Percentiles rank a stretch among this genome's conserved stretches.
phyloP scores from a whole-genome alignment of 1,140 invertebrate species.

The Popillia japonica region DNA sequence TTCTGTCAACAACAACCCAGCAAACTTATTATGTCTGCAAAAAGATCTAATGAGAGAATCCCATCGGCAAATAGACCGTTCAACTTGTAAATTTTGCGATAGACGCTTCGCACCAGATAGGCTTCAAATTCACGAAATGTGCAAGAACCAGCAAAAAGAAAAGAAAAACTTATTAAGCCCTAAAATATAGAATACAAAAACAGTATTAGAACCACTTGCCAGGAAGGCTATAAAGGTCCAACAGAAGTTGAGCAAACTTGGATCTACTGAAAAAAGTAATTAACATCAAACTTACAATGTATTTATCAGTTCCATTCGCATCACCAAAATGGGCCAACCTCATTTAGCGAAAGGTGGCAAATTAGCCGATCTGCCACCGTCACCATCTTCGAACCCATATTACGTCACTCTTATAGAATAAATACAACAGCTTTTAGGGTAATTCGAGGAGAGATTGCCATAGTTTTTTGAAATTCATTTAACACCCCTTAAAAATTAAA shows the following conservation, averaged over 20 bases:
- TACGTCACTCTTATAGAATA: no score
- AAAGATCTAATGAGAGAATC: not conserved
- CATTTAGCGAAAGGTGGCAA: conserved; percentile 88
- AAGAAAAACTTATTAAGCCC: conserved; percentile 86
- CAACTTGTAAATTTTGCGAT: conserved; percentile 71
- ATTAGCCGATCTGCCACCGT: conserved; percentile 86
- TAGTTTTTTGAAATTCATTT: no score
- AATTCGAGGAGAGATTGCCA: no score
- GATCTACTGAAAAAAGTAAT: conserved; percentile 70
- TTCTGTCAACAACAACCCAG: no score
- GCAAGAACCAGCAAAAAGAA: conserved; percentile 77
- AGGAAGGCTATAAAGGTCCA: conserved; percentile 46
- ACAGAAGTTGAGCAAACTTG: conserved; percentile 46
- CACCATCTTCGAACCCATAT: conserved; percentile 84
- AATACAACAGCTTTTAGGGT: no score
- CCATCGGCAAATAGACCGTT: conserved; percentile 49
- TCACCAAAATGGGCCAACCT: conserved; percentile 87
- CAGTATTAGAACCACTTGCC: conserved; percentile 82
- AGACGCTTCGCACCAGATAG: conserved; percentile 82
- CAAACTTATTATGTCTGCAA: no score
- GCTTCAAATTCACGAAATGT: conserved; percentile 81
- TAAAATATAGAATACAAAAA: conserved; percentile 83
- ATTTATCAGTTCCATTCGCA: conserved; percentile 88
- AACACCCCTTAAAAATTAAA: no score
- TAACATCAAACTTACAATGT: conserved; percentile 94